A percentile compares a stretch with the other conserved stretches of the same genome.
phyloP scores from a whole-genome alignment of 2,888 invertebrate genomes.

The Pseudanteris insignis region DNA sequence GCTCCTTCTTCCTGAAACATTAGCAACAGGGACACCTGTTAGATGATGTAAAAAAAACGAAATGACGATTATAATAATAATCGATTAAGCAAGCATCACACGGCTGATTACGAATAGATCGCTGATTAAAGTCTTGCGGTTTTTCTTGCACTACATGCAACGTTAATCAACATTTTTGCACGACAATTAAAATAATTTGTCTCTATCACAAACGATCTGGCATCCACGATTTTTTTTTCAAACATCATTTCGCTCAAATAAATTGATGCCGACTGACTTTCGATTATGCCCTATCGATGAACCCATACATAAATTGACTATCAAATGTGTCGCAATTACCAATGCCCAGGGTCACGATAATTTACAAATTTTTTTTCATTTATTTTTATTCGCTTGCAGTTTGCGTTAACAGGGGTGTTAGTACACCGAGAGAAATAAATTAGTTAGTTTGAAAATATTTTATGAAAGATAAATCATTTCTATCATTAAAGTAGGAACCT shows the following conservation, averaged over 20 bases:
- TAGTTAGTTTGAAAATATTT: too few relatives aligned
- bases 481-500: too few relatives aligned
- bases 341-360: too few relatives aligned
- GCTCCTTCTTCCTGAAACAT: slow-evolving; percentile 60
- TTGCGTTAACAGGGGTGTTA: too few relatives aligned
- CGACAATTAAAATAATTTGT: slow-evolving; percentile 41
- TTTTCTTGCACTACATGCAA: slow-evolving; percentile 17
- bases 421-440: too few relatives aligned
- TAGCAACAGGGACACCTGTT: slow-evolving; percentile 43
- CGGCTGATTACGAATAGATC: slow-evolving; percentile 21
- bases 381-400: too few relatives aligned
- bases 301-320: too few relatives aligned
- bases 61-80: slow-evolving; percentile 41
- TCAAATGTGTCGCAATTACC: too few relatives aligned
- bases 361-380: too few relatives aligned
- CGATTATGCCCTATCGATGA: background rate
- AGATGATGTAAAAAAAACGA: slow-evolving; percentile 29
- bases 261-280: slow-evolving; percentile 12
- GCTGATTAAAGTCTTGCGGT: slow-evolving; percentile 35
- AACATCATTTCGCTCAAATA: background rate
- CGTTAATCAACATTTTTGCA: slow-evolving; percentile 37
- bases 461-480: too few relatives aligned
- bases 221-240: slow-evolving; percentile 12
- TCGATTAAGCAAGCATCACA: slow-evolving; percentile 34
- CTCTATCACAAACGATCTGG: slow-evolving; percentile 30